Evolutionary conservation across 2,797 vertebrate genomes (phyloP), one percentile per base, ranked within the genome.

Genomic region (Pygocentrus nattereri): DNA sequence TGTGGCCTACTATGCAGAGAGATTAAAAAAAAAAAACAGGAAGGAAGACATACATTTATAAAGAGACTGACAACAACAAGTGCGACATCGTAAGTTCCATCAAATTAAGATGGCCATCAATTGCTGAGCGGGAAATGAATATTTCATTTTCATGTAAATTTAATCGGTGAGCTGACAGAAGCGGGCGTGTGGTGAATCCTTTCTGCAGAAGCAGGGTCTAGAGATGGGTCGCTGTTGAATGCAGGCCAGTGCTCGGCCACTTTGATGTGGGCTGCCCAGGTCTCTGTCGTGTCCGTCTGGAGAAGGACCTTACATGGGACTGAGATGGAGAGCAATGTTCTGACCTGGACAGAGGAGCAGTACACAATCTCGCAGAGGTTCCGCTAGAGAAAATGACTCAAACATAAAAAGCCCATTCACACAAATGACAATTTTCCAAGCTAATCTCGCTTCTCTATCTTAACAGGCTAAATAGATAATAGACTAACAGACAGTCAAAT

Each of bases 141-240:
- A 90, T 94, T 94, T 93, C 59, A 94, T 92, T 91, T 90, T 89
- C 85, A 91, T 93, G 88, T 90, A 91, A 92, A 91, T 93, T 91
- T 92, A 88, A 93, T 92, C 82, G 84, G 72, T 85, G 87, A 87
- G 86, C 64, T 79, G 87, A 91, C 80, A 59, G 74, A 77, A 81
- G 75, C 50, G 75, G 52, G 59, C 80, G 83, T 86, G 54, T 77
- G 85, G 76, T 86, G 87, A 85, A 85, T 88, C 79, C 84, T 87
- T 78, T 81, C 73, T 84, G 82, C 68, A 49, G 87, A 87, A 85
- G 82, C 67, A 30, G 85, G 83, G 74, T 84, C 30, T 72, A 61
- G 31, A 61, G 76, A 78, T 74, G 15, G 31, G 80, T 84, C 87
- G 89, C 52, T 38, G 54, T 31, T 77, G 49, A 78, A 58, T 2